phyloP scores from a whole-genome alignment of 2,797 vertebrate genomes.

The Amblyraja radiata region DNA sequence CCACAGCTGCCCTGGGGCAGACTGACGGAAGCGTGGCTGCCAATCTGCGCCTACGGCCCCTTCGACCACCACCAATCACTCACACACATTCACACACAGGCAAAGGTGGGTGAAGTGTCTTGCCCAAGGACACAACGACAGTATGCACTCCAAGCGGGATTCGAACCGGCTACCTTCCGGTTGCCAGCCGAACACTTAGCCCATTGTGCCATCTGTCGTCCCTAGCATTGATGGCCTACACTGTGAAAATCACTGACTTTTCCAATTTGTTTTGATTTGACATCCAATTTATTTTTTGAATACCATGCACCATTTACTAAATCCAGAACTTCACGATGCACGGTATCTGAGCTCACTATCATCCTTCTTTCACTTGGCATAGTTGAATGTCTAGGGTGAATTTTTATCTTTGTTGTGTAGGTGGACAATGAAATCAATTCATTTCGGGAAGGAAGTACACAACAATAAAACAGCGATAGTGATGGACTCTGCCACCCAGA shows the following conservation, averaged over 20 bases:
- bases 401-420: background rate
- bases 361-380: background rate
- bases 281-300: background rate
- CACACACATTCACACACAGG: no score
- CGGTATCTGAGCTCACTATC: background rate
- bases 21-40: no score
- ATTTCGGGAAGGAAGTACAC: background rate
- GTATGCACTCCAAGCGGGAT: no score
- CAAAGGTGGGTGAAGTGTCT: no score
- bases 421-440: background rate
- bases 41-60: no score
- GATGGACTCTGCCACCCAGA: background rate
- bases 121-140: no score
- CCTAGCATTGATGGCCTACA: background rate
- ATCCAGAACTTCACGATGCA: background rate
- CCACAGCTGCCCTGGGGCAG: no score
- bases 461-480: background rate
- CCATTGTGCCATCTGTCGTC: no score
- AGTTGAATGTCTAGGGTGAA: background rate
- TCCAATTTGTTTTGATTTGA: background rate
- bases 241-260: background rate
- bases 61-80: no score
- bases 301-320: background rate
- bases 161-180: no score
- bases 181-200: no score